Conservation (phyloP, 2,797 vertebrate genomes). For the Phrynocephalus guinanensis region DNA sequence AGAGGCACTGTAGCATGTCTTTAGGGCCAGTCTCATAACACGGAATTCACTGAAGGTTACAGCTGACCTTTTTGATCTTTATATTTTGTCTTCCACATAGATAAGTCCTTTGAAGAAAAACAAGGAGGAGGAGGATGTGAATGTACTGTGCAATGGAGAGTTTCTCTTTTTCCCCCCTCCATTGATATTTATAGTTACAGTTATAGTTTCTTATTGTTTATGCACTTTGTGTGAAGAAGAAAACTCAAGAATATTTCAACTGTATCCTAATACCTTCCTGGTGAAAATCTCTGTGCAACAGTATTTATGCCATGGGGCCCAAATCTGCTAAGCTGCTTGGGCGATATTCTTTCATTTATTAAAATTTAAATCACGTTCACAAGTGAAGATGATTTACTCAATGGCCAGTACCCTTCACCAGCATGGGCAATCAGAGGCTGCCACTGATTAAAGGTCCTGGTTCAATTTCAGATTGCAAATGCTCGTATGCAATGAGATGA, state of each 20-base stretch:
- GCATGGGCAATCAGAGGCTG: too few species aligned
- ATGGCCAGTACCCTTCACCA: too few species aligned
- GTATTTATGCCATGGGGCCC: neutral
- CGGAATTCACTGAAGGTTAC: conserved; percentile 42
- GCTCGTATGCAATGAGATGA: too few species aligned
- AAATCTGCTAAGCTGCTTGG: neutral
- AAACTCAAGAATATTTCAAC: neutral
- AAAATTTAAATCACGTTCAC: neutral
- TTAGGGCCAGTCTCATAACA: neutral
- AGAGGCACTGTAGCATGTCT: conserved; percentile 28
- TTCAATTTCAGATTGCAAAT: too few species aligned
- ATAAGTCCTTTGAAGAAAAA: conserved; percentile 47
- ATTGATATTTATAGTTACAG: conserved; percentile 24
- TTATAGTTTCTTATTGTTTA: neutral
- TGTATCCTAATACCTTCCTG: neutral
- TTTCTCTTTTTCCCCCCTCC: neutral
- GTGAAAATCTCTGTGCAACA: neutral
- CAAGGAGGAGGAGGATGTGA: conserved; percentile 13
- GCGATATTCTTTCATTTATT: neutral
- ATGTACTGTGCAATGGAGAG: neutral
- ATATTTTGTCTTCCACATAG: conserved; percentile 22
- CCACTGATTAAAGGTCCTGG: too few species aligned
- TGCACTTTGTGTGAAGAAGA: neutral
- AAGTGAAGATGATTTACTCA: neutral
- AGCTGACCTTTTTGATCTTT: conserved; percentile 40